Base-by-base conservation (phyloP, 2,113 vertebrate species). In the Dasypus novemcinctus region DNA sequence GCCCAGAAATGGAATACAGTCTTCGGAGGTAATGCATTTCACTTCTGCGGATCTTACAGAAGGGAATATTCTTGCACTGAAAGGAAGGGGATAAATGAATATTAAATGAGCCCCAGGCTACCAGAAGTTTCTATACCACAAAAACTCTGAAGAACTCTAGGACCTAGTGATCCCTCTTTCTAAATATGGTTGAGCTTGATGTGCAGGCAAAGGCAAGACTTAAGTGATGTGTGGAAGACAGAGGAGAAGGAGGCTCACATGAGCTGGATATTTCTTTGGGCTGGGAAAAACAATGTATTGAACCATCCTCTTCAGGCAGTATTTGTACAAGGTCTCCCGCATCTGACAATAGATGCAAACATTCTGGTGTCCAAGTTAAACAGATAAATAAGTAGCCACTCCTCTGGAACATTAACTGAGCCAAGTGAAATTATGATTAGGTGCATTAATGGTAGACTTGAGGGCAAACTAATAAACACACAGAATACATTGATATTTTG, bases 41-140 rank as follows among this genome's bases (percentile, higher is more conserved):
- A 85, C 18, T 92, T 81, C 38, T 96, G 14, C 33, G 76, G 21
- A 57, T 91, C 76, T 81, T 86, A 61, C 59, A 63, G 31, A n/a
- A 86, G 91, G 12, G 23, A 93, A 88, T 88, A 76, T 89, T 94
- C 38, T 31, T 78, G 43, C 10, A 66, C 52, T 95, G 59, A 92
- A 95, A 61, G 14, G 31, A 93, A 81, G 1, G 68, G 43, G 8
- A 91, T 43, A 87, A 87, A 79, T 83, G 69, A 84, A 92, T 92
- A 94, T 74, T 96, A 72, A 90, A 81, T 91, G 61, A 93, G 57
- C 7, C 27, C 66, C 27, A 74, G 36, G 43, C 64, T 91, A 46
- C 49, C 54, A 46, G 79, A 86, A 90, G 41, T 1, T 54, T 85
- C n/a, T 13, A 41, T 23, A 7, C 43, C 33, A 75, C 61, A 88